Conservation (phyloP, 2,113 vertebrate genomes). For the Alaudala cheleensis region DNA sequence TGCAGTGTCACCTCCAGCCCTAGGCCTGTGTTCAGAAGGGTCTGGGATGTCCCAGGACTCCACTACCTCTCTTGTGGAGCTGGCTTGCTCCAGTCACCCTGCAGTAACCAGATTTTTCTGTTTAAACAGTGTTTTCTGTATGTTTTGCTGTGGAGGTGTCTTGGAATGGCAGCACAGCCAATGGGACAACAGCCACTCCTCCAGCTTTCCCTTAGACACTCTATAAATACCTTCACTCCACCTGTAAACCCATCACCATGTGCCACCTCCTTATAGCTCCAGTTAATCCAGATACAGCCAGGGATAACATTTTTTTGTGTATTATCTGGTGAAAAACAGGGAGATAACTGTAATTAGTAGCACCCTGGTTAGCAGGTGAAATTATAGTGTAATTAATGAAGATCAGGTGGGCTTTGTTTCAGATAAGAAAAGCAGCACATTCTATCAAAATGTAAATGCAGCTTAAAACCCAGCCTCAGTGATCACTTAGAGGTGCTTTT, state of each 20-base stretch:
- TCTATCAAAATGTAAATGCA: constrained; percentile 5
- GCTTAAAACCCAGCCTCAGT: background rate
- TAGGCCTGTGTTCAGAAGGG: background rate
- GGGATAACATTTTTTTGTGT: background rate
- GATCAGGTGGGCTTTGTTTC: constrained; percentile 11
- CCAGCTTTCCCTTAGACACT: background rate
- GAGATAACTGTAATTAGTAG: constrained; percentile 12
- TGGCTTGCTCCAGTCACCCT: background rate
- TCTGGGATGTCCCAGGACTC: background rate
- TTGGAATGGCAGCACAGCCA: background rate
- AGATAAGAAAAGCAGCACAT: constrained; percentile 2
- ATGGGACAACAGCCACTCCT: background rate
- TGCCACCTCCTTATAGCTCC: background rate
- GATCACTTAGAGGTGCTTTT: background rate
- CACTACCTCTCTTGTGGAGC: background rate
- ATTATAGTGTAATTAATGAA: background rate
- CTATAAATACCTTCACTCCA: background rate
- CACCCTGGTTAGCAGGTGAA: background rate
- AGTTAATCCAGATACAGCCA: background rate
- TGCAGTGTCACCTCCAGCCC: background rate
- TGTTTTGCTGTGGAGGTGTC: background rate
- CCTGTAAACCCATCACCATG: background rate
- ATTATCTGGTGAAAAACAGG: background rate
- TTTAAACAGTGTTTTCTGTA: background rate
- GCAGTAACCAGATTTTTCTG: background rate